Evolutionary conservation across 2,888 invertebrate genomes (phyloP).

Genomic region (Deilephila porcellus): DNA sequence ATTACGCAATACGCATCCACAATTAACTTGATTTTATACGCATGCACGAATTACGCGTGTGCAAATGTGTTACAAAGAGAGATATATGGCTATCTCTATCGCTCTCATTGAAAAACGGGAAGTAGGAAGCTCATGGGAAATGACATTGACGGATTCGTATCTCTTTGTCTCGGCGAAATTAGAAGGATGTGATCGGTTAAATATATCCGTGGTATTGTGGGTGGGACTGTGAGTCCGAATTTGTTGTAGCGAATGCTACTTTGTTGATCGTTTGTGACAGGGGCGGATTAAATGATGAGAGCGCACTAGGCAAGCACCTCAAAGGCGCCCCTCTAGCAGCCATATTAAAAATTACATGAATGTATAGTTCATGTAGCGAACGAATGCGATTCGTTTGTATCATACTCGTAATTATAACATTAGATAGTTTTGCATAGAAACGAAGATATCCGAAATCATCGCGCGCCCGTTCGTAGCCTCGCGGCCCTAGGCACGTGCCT

Average conservation of each 20-base stretch:
- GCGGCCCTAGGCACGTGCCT: too few species aligned
- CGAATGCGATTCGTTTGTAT: too few species aligned
- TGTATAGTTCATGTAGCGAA: too few species aligned
- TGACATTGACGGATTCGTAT: neutral
- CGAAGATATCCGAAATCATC: too few species aligned
- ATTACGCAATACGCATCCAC: neutral
- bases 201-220: neutral
- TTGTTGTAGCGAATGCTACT: neutral
- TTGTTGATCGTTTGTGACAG: neutral
- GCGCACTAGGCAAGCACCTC: too few species aligned
- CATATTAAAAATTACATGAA: too few species aligned
- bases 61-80: neutral
- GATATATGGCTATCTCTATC: slow-evolving; percentile 10
- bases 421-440: too few species aligned
- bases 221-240: neutral
- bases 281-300: too few species aligned
- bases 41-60: neutral
- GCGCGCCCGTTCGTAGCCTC: too few species aligned
- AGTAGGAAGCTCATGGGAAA: slow-evolving; percentile 16
- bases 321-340: too few species aligned
- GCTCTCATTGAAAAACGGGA: neutral
- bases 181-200: neutral
- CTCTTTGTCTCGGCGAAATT: slow-evolving; percentile 14
- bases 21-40: neutral
- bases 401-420: too few species aligned